Conservation (phyloP, 92 coral and sea anemone species). For the Actinostola sp. region DNA sequence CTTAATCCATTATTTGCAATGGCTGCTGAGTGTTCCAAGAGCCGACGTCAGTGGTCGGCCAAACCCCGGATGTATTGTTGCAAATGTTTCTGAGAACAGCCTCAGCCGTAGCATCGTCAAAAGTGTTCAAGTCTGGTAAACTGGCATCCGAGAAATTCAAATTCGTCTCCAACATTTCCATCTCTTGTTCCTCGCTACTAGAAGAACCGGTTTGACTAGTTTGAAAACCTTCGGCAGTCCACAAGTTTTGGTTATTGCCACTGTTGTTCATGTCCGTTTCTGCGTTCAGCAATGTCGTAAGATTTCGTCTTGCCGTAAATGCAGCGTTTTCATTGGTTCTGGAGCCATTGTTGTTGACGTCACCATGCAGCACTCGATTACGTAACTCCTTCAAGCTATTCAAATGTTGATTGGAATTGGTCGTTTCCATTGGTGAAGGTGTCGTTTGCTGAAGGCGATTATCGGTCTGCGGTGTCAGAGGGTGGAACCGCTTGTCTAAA, state of each 20-base stretch:
- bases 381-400: conserved; percentile 95
- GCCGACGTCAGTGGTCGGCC: conserved; percentile 82
- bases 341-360: conserved; percentile 96
- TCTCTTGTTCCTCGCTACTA: conserved; percentile 84
- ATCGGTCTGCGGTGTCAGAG: conserved; percentile 95
- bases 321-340: conserved; percentile 72
- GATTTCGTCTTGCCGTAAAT: conserved; percentile 87
- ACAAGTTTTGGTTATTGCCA: conserved; percentile 38
- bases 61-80: conserved; percentile 87
- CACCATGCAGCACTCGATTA: conserved; percentile 94
- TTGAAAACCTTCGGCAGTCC: conserved; percentile 46
- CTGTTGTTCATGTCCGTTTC: conserved; percentile 59
- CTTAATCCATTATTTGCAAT: conserved; percentile 82
- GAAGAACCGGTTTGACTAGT: conserved; percentile 44
- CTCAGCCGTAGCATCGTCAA: conserved; percentile 88
- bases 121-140: conserved; percentile 73
- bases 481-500: conserved; percentile 83
- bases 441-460: conserved; percentile 74
- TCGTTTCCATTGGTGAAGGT: conserved; percentile 82
- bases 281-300: conserved; percentile 80
- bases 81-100: conserved; percentile 89
- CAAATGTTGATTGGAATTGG: conserved; percentile 74
- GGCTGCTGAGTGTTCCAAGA: conserved; percentile 70
- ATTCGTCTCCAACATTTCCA: conserved; percentile 79
- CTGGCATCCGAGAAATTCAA: conserved; percentile 83